Evolutionary conservation across 2,888 invertebrate genomes (phyloP), one percentile per base, ranked within the genome.

Genomic region (Hirtodrosophila histrioides): DNA sequence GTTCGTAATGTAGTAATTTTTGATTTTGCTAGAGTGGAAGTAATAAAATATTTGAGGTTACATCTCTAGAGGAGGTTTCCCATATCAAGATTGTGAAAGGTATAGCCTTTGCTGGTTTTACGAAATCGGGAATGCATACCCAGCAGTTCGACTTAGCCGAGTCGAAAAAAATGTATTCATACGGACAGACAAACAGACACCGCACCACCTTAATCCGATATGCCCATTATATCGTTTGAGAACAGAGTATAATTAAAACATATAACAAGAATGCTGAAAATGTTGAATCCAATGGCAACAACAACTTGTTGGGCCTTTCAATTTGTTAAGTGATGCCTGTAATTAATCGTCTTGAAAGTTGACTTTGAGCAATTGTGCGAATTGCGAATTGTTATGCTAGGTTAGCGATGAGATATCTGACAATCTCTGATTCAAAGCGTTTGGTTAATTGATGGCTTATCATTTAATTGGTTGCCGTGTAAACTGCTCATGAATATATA

Each of bases 321-420:
- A 56, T 39, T 36, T 27, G 17, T 27, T 36, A 48, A 63, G 46
- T 49, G 77, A 74, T 49, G 61, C 17, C 33, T 24, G 62, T 37
- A 69, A 77, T 80, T 67, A 72, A 86, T 86, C 64, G 63, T 37
- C 24, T 43, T 55, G 48, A 8, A 33, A 5, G 23, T 72, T 79
- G 82, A 84, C 82, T 78, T 82, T 76, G 73, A 82, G 70, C 56
- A 79, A 73, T 69, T 66, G 71, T 57, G 58, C 41, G 76, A 75
- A 57, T 60, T 62, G 48, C 31, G 17, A 17, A 17, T 17, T 17
- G 17, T 17, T 55, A 33, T 61, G 60, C 55, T 31, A 36, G 17
- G 27, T 54, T 46, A n/a, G 17, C 17, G 23, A 35, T 41, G 43
- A 48, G 40, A 17, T 46, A 35, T 46, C 9, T 23, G 36, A 17